A percentile compares a stretch with the other conserved stretches of the same genome.
Evolutionary conservation across 2,113 vertebrate species (phyloP).

Genomic region (Charadrius vociferus): DNA sequence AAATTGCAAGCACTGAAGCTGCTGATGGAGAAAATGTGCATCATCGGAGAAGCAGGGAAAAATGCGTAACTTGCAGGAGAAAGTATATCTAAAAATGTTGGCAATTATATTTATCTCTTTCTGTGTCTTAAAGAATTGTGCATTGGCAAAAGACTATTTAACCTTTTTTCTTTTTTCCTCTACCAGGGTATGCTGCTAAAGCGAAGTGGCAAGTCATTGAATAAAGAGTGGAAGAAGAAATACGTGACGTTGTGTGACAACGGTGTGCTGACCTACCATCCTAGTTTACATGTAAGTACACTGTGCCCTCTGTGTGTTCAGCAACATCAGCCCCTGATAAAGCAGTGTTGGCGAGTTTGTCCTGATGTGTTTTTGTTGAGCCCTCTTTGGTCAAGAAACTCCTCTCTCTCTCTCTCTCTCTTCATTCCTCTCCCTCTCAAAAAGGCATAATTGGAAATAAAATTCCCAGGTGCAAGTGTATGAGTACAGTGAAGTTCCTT

Average conservation of each 20-base stretch:
- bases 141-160: not conserved
- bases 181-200: slow-evolving; percentile 93
- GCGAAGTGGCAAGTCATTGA: slow-evolving; percentile 92
- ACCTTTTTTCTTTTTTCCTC: not conserved
- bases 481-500: not conserved
- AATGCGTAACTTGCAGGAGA: not conserved
- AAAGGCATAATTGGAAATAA: not conserved
- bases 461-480: not conserved
- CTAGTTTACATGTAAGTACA: slow-evolving; percentile 91
- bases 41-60: not conserved
- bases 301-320: fast-evolving
- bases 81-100: not conserved
- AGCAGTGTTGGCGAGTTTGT: fast-evolving
- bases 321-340: no score
- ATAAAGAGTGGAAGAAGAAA: slow-evolving; percentile 99
- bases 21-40: fast-evolving
- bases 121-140: not conserved
- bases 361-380: not conserved
- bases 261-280: slow-evolving; percentile 94
- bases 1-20: not conserved
- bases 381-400: not conserved
- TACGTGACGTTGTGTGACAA: slow-evolving; percentile 96
- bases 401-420: not conserved
- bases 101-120: not conserved
- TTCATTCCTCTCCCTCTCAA: not conserved